These are phyloP conservation scores for Stenichneumon culpator DNA, from an alignment of 2,888 invertebrate species.

Conservation along the genomic window DNA sequence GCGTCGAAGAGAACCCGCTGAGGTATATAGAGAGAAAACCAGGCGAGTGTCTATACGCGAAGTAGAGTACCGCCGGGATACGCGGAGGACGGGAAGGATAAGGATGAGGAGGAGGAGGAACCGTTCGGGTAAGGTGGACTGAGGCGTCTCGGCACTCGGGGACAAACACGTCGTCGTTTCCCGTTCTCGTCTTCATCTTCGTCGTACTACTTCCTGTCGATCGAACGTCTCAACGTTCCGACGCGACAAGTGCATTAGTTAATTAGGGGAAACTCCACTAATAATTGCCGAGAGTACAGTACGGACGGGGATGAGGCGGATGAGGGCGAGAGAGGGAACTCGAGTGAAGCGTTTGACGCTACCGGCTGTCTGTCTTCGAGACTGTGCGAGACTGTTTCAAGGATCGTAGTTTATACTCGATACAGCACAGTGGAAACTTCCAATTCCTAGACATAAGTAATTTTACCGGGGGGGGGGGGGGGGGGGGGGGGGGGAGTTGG, in stretches of 20 bases:
- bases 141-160: constrained; percentile 66
- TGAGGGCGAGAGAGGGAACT: constrained; percentile 43
- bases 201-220: constrained; percentile 49
- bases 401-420: constrained; percentile 2
- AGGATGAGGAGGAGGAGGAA: neutral
- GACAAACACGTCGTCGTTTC: constrained; percentile 66
- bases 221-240: constrained; percentile 70
- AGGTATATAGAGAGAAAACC: constrained; percentile 60
- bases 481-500: too few species aligned
- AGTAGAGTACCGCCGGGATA: constrained; percentile 40
- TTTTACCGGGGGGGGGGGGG: neutral
- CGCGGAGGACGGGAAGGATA: neutral
- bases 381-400: constrained; percentile 36
- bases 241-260: constrained; percentile 79
- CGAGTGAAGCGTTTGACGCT: constrained; percentile 55
- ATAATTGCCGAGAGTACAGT: constrained; percentile 67
- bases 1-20: constrained; percentile 68
- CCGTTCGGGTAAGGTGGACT: constrained; percentile 42
- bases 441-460: neutral
- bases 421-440: constrained; percentile 2
- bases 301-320: constrained; percentile 50
- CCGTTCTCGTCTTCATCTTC: constrained; percentile 40
- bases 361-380: constrained; percentile 26
- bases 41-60: constrained; percentile 57
- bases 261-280: constrained; percentile 75